Conservation (phyloP, 2,888 invertebrate genomes). For the Drosophila macrothrix region DNA sequence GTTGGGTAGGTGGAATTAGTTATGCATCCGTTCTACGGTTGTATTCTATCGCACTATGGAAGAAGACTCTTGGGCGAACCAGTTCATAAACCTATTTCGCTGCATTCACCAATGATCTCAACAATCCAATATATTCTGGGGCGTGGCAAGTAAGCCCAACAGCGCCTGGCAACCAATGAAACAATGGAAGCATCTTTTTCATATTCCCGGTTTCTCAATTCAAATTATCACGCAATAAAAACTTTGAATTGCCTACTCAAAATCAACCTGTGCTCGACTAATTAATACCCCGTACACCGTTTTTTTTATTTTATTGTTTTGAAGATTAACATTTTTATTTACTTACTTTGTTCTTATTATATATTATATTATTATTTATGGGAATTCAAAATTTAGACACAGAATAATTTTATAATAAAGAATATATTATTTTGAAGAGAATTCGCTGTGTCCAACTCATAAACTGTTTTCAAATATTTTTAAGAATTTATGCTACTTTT, state of each 20-base stretch:
- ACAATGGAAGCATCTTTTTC: not conserved
- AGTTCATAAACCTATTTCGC: slow-evolving; percentile 23
- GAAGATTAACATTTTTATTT: not conserved
- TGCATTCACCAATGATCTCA: slow-evolving; percentile 51
- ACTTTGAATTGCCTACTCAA: not conserved
- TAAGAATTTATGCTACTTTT: not conserved
- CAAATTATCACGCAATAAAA: slow-evolving; percentile 45
- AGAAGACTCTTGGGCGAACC: slow-evolving; percentile 26
- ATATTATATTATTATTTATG: not conserved
- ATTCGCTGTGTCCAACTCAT: not conserved
- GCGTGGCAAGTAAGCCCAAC: slow-evolving; percentile 16
- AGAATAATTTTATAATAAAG: no score
- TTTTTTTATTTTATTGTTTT: not conserved
- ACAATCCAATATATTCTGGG: slow-evolving; percentile 21
- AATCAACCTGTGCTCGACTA: not conserved
- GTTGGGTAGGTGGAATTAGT: slow-evolving; percentile 5
- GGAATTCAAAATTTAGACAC: no score
- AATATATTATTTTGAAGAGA: not conserved
- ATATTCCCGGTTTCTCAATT: slow-evolving; percentile 13
- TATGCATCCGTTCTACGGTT: slow-evolving; percentile 4
- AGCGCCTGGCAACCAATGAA: slow-evolving; percentile 16
- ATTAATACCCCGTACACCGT: not conserved
- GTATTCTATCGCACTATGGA: not conserved
- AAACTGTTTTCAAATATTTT: slow-evolving; percentile 1
- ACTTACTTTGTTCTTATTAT: not conserved